Base-by-base conservation (phyloP, 2,797 vertebrate species). In the Lepus oiostolus region DNA sequence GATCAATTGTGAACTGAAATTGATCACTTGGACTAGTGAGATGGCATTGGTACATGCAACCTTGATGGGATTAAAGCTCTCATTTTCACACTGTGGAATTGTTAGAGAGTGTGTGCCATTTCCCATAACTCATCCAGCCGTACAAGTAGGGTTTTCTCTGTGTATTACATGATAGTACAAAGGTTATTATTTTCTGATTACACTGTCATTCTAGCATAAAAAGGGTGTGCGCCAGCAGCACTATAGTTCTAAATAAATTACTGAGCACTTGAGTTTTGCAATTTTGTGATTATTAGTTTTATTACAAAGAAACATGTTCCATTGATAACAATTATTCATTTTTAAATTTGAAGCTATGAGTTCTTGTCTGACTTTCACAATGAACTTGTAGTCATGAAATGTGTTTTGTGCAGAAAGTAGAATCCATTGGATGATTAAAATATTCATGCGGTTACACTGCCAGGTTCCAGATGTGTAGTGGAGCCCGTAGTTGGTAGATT, bases 271-370 rank as follows among this genome's bases (percentile, higher is more conserved):
- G 35, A 11, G 16, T 77, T 85, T 91, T 72, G 42, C 16, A 28
- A 13, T 77, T 76, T 90, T 74, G 28, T 85, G 76, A 75, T 94
- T 60, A 24, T 75, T 87, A 65, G 35, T 87, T 88, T 82, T 54
- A 58, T 72, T 87, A n/a, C 52, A 95, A 42, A 52, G 54, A 77
- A 95, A 54, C 21, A 67, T 65, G 95, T 91, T 54, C 38, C 32
- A 71, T 81, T 68, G 75, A 87, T 76, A 74, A 84, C 35, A 52
- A 19, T 75, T 89, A 12, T 54, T 93, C n/a, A 65, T 85, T 96
- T 83, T 90, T 85, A 82, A 85, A 90, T 65, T 77, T 91, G n/a
- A 67, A 74, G 47, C 17, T 81, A 8, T 87, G 81, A 62, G 9
- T 81, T 58, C 86, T 75, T 76, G 38, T 88, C 38, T 96, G 19